These are phyloP conservation scores for Mesitornis unicolor DNA, from an alignment of 2,113 vertebrate genomes.

Conservation along the genomic window DNA sequence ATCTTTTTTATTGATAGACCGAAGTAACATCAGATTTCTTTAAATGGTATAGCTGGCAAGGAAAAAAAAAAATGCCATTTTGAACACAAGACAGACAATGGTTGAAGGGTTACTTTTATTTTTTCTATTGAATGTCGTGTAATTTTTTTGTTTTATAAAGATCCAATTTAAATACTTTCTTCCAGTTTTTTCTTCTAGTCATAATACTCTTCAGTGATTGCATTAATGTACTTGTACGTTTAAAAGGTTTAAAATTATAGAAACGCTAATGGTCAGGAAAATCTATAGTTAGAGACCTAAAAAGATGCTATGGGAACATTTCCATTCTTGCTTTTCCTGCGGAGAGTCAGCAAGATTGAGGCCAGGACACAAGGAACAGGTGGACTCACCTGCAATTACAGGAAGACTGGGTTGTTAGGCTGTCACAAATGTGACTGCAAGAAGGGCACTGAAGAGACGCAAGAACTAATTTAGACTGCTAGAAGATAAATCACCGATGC, in stretches of 20 bases:
- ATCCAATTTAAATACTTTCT: neutral
- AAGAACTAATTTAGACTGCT: neutral
- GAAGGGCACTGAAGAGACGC: neutral
- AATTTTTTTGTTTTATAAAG: too few species aligned
- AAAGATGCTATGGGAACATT: neutral
- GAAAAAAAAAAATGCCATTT: neutral
- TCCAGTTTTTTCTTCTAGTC: neutral
- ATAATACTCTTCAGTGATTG: neutral
- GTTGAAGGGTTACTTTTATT: neutral
- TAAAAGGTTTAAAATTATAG: neutral
- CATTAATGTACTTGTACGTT: accelerated
- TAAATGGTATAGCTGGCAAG: neutral
- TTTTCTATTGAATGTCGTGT: neutral
- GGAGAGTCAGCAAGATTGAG: neutral
- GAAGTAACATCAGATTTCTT: neutral
- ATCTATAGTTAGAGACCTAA: neutral
- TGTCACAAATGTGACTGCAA: neutral
- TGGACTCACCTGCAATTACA: neutral
- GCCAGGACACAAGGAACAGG: neutral
- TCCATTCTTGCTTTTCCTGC: neutral
- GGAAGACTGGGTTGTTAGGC: neutral
- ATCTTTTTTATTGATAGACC: neutral
- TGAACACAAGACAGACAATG: neutral
- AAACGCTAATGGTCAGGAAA: neutral
- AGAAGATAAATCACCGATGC: neutral